These are phyloP conservation scores for Dryas iulia DNA, from an alignment of 1,140 invertebrate genomes.

Conservation along the genomic window DNA sequence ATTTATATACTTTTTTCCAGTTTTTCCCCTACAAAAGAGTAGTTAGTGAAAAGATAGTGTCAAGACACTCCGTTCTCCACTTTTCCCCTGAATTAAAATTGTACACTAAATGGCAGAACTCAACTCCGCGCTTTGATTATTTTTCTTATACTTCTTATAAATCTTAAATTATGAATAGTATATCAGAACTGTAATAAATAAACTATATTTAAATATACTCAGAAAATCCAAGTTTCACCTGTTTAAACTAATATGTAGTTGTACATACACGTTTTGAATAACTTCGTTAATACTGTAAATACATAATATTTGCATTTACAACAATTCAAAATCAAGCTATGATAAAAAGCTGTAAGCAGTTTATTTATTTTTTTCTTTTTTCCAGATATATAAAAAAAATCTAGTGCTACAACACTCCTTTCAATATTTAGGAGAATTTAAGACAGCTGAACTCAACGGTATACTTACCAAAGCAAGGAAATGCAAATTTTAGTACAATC, in stretches of 20 bases:
- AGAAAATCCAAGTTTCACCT: background rate
- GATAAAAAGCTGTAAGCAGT: background rate
- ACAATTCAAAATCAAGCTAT: background rate
- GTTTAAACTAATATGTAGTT: background rate
- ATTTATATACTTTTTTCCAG: no score
- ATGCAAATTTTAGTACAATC: no score
- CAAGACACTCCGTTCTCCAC: background rate
- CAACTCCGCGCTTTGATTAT: background rate
- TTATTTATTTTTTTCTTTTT: background rate
- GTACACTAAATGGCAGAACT: background rate
- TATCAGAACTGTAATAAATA: background rate
- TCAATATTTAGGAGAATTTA: no score
- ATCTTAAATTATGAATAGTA: no score
- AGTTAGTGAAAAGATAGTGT: no score
- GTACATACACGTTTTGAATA: background rate
- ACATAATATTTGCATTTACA: background rate
- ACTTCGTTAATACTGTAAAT: background rate
- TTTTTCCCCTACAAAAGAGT: no score
- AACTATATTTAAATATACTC: background rate
- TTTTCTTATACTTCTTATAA: no score
- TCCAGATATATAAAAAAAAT: no score
- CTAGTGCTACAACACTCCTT: no score
- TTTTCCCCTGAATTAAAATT: background rate
- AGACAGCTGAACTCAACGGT: no score
- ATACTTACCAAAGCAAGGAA: no score